A percentile compares a stretch with the other conserved stretches of the same genome.
Evolutionary conservation across 2,113 vertebrate species (phyloP).

Genomic region (Azemiops feae): DNA sequence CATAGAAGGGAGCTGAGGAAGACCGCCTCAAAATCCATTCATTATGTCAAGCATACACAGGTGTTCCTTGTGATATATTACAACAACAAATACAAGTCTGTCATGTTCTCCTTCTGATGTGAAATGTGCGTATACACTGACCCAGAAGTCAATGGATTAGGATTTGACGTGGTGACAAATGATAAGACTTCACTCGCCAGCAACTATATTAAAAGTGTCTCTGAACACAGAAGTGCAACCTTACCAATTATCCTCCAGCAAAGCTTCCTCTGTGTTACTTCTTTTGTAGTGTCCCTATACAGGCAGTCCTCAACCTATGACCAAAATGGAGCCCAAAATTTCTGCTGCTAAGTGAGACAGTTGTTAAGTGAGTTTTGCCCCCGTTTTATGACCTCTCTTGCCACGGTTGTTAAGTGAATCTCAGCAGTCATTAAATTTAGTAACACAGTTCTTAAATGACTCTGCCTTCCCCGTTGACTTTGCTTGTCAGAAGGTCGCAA

Average conservation of each 20-base stretch:
- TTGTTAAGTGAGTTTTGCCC: too few species aligned
- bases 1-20: too few species aligned
- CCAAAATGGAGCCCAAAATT: too few species aligned
- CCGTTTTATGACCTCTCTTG: too few species aligned
- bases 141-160: not conserved
- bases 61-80: not conserved
- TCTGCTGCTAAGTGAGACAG: too few species aligned
- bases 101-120: not conserved
- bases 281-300: not conserved
- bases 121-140: not conserved
- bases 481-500: too few species aligned
- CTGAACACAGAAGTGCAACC: not conserved
- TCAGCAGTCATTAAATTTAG: too few species aligned
- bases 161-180: not conserved
- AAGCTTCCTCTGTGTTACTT: not conserved
- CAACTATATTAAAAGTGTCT: not conserved
- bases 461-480: too few species aligned
- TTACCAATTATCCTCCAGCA: not conserved
- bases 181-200: not conserved
- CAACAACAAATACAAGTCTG: not conserved
- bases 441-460: too few species aligned
- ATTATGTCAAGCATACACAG: not conserved
- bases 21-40: too few species aligned
- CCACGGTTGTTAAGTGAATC: too few species aligned
- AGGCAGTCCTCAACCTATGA: too few species aligned